Percentiles rank a stretch among this genome's conserved stretches.
Conservation (phyloP, 2,113 vertebrate species). For the Muscicapa adusta region DNA sequence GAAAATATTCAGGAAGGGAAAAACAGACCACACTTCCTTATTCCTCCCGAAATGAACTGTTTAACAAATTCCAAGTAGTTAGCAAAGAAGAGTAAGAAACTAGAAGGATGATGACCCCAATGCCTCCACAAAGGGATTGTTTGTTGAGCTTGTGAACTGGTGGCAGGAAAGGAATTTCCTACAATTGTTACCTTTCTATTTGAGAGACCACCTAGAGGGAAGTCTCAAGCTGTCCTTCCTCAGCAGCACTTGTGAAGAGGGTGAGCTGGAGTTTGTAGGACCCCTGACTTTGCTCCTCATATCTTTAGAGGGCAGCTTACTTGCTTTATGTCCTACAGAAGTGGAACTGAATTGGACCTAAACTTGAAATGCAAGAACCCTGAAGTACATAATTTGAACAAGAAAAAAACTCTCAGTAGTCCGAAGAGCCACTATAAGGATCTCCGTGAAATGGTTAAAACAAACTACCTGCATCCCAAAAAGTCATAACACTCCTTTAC, state of each 20-base stretch:
- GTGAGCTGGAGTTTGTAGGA: background rate
- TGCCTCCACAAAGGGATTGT: background rate
- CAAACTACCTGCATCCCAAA: background rate
- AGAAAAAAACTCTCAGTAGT: background rate
- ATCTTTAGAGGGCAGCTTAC: background rate
- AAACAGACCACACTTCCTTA: background rate
- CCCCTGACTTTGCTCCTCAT: background rate
- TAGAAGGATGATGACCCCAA: background rate
- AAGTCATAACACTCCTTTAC: background rate
- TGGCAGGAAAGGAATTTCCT: constrained; percentile 39
- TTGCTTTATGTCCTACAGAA: background rate
- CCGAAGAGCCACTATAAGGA: background rate
- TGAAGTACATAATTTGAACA: background rate
- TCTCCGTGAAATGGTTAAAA: background rate
- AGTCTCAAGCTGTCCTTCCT: background rate
- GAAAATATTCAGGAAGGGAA: background rate
- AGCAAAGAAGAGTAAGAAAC: background rate
- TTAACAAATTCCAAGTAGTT: background rate
- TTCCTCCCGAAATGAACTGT: background rate
- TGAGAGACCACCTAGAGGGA: constrained; percentile 48
- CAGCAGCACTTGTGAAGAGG: background rate
- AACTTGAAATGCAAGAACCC: background rate
- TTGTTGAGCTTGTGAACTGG: constrained; percentile 24
- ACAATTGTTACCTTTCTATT: constrained; percentile 55
- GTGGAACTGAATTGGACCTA: background rate